Evolutionary conservation across 2,888 invertebrate genomes (phyloP).

Genomic region (Ennomos erosarius): DNA sequence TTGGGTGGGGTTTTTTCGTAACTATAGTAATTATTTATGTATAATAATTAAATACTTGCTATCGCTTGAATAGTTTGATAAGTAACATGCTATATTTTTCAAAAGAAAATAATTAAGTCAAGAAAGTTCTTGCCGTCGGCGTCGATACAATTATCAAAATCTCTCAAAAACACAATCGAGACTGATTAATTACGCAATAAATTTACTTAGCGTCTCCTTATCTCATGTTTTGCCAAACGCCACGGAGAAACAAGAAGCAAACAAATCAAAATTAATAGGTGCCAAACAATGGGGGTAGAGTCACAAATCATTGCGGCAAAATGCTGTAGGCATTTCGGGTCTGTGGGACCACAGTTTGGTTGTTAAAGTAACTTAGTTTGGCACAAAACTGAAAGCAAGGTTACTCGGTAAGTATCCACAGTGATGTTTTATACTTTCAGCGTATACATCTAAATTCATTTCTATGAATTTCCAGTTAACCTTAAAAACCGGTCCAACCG

Average conservation of each 20-base stretch:
- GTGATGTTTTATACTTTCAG: too few relatives aligned
- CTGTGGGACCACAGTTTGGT: slow-evolving; percentile 3
- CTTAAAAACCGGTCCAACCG: too few relatives aligned
- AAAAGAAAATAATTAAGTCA: too few relatives aligned
- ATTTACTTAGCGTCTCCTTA: slow-evolving; percentile 9
- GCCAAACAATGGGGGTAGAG: slow-evolving; percentile 26
- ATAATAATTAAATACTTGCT: too few relatives aligned
- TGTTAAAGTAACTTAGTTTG: slow-evolving; percentile 14
- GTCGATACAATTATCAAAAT: not conserved
- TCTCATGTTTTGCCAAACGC: slow-evolving; percentile 19
- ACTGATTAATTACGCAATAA: slow-evolving; percentile 16
- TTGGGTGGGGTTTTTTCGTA: too few relatives aligned
- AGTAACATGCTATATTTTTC: too few relatives aligned
- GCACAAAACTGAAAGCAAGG: not conserved
- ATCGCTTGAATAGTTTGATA: too few relatives aligned
- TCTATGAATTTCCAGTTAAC: too few relatives aligned
- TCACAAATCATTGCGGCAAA: slow-evolving; percentile 34
- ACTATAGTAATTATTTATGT: too few relatives aligned
- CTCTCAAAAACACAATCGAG: too few relatives aligned
- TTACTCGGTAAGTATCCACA: not conserved
- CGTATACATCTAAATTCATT: too few relatives aligned
- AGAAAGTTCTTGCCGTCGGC: too few relatives aligned
- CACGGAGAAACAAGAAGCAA: slow-evolving; percentile 25
- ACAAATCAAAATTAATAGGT: slow-evolving; percentile 34
- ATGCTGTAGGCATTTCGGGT: slow-evolving; percentile 34